A percentile compares a stretch with the other conserved stretches of the same genome.
These are phyloP conservation scores for Euphonia xanthogaster DNA, from an alignment of 2,797 vertebrate species.

Conservation along the genomic window DNA sequence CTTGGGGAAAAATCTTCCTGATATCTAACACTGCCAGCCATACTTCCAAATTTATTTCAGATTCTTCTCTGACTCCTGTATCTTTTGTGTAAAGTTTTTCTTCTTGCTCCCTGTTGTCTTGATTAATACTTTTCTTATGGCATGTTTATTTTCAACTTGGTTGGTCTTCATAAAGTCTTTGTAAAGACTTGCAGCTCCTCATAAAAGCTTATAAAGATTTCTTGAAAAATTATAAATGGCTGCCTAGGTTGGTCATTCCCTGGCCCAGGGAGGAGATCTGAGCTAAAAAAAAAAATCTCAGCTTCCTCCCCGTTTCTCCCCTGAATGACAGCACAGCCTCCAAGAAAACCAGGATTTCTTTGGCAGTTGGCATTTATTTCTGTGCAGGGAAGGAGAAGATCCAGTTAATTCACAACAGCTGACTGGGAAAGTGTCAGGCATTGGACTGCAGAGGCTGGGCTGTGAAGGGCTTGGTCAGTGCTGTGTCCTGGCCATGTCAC, in stretches of 20 bases:
- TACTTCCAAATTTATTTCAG: slow-evolving; percentile 13
- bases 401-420: accelerated
- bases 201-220: neutral
- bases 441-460: neutral
- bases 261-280: neutral
- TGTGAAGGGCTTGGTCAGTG: too few species aligned
- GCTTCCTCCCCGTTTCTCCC: accelerated
- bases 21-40: slow-evolving; percentile 48
- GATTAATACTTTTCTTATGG: neutral
- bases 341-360: neutral
- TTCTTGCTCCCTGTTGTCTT: neutral
- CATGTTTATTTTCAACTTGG: neutral
- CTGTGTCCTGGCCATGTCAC: neutral
- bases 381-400: neutral
- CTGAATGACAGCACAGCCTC: accelerated
- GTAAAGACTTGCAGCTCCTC: neutral
- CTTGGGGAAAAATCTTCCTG: slow-evolving; percentile 60
- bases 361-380: neutral
- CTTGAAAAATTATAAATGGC: neutral
- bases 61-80: neutral
- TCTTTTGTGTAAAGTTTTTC: neutral
- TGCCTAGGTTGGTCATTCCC: neutral
- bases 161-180: neutral
- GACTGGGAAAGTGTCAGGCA: accelerated
- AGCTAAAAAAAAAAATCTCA: neutral